Evolutionary conservation across 30 jellyfish, hydroid and myxozoan genomes (phyloP), one percentile per base, ranked within the genome.

Genomic region (Aurelia coerulea): DNA sequence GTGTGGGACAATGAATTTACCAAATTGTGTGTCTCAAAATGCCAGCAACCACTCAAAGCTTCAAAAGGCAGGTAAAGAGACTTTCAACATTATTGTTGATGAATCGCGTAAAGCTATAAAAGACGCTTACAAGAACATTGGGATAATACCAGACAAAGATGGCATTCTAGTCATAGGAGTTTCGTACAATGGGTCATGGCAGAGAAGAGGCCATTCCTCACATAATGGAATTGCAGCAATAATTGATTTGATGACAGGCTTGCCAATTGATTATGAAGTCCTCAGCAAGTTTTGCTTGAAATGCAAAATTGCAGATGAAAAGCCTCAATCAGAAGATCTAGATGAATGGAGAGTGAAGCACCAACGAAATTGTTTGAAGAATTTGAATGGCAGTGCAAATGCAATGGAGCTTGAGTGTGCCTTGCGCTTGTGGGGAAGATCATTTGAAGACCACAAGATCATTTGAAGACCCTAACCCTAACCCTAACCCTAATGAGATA

Each of bases 1-100:
- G 89, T 59, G 89, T 19, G 50, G 81, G 5, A 35, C 62, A 10
- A 75, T 75, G 58, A 62, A 78, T 86, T 58, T 78, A 63, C 89
- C 80, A 12, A 29, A 41, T 41, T 19, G 31, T 37, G 70, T 62
- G 34, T 58, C 54, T 58, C 89, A 78, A 17, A 60, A 35, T 42
- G 18, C 89, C 66, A 63, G 62, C 11, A 49, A 11, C 63, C 80
- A 41, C 70, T 15, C 34, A 12, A 78, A 63, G 41, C 31, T 78
- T 78, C 32, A 64, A 12, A 62, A 12, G 4, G 81, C 79, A 17
- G 18, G 85, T 42, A 32, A 32, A 19, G 65, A 35, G 39, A 62
- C 83, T 8, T 75, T 49, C 84, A 58, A 35, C 34, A 16, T 29
- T 3, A 39, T 58, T 12, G 34, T 13, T 14, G 18, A 60, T 9